Conservation (phyloP, 2,797 vertebrate species). For the Myotis findleyi region DNA sequence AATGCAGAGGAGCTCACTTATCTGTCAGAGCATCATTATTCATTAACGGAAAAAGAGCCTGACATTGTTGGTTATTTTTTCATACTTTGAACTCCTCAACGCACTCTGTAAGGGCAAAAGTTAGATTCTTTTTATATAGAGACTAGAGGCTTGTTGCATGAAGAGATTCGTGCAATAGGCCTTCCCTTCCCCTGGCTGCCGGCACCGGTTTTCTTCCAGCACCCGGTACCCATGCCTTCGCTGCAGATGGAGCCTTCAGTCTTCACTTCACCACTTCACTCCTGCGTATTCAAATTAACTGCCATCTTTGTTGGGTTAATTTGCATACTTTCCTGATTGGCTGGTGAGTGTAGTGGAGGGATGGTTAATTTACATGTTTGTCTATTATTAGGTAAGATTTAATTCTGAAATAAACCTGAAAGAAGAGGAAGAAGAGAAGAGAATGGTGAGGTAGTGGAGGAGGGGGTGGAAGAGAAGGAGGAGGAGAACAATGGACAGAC, state of each 20-base stretch:
- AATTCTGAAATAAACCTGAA: slow-evolving; percentile 5
- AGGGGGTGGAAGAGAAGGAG: neutral
- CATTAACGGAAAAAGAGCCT: neutral
- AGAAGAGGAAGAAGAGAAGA: neutral
- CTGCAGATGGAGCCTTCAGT: too few relatives aligned
- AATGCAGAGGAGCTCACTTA: slow-evolving; percentile 24
- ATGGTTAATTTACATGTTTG: too few relatives aligned
- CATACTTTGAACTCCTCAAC: neutral
- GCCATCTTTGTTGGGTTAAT: too few relatives aligned
- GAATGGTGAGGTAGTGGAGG: neutral
- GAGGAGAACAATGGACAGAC: too few relatives aligned
- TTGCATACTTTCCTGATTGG: too few relatives aligned
- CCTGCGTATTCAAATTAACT: too few relatives aligned
- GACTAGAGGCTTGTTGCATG: rapidly evolving
- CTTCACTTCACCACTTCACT: too few relatives aligned
- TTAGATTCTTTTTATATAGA: neutral
- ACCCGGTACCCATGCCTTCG: too few relatives aligned
- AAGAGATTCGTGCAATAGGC: too few relatives aligned
- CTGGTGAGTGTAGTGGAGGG: too few relatives aligned
- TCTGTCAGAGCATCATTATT: slow-evolving; percentile 17
- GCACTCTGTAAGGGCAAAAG: neutral
- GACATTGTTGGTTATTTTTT: neutral
- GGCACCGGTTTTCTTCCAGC: too few relatives aligned
- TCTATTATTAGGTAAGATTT: neutral
- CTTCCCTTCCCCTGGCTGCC: too few relatives aligned